Percentiles rank a stretch among this genome's conserved stretches.
Conservation (phyloP, 2,797 vertebrate genomes). For the Leptatherina wallacei region DNA sequence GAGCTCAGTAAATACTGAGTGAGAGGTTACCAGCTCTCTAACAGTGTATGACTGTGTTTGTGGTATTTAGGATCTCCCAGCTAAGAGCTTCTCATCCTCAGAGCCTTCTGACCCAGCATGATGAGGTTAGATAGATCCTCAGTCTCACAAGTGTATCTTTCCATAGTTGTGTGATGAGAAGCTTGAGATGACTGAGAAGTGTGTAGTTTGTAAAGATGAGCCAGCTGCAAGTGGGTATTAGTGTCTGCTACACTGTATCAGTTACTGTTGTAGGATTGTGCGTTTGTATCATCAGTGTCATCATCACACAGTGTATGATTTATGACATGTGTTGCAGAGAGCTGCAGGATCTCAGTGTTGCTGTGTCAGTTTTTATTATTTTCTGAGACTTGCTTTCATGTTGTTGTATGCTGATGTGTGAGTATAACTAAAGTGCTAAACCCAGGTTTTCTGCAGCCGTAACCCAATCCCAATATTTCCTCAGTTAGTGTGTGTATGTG, state of each 20-base stretch:
- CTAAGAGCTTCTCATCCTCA: constrained; percentile 47
- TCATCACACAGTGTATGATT: constrained; percentile 30
- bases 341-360: constrained; percentile 39
- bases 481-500: constrained; percentile 2
- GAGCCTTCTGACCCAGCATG: constrained; percentile 38
- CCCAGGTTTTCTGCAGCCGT: constrained; percentile 44
- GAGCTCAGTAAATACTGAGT: constrained; percentile 62
- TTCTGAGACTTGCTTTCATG: constrained; percentile 15
- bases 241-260: background rate
- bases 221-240: constrained; percentile 18
- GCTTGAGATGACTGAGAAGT: constrained; percentile 24
- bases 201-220: constrained; percentile 16
- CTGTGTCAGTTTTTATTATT: constrained; percentile 53
- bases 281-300: constrained; percentile 16
- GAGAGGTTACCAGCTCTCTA: constrained; percentile 39
- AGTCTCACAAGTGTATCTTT: constrained; percentile 18
- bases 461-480: constrained; percentile 39
- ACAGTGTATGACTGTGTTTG: constrained; percentile 41
- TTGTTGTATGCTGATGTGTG: constrained; percentile 43
- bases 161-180: constrained; percentile 21
- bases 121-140: constrained; percentile 25
- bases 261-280: constrained; percentile 36
- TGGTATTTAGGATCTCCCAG: constrained; percentile 61
- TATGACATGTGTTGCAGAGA: constrained; percentile 43
- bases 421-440: constrained; percentile 55